Evolutionary conservation across 2,113 vertebrate species (phyloP).

Genomic region (Mobula birostris): DNA sequence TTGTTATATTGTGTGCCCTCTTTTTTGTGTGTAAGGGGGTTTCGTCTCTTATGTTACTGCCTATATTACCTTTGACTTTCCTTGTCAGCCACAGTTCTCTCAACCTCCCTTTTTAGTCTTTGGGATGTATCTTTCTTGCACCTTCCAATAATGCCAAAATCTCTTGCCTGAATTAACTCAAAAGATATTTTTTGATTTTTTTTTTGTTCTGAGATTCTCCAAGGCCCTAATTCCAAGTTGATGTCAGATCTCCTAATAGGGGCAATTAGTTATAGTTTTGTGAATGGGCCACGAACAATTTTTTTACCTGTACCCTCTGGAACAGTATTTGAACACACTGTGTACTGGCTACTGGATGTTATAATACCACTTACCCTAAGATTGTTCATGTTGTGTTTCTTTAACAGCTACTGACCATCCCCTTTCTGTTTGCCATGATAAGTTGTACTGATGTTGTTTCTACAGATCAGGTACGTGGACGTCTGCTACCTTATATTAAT

Average conservation of each 20-base stretch:
- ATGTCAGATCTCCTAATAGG: background rate
- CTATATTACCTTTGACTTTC: too few relatives aligned
- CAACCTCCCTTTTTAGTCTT: too few relatives aligned
- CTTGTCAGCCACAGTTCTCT: too few relatives aligned
- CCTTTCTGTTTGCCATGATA: slow-evolving; percentile 52
- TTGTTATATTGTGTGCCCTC: too few relatives aligned
- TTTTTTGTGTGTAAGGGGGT: too few relatives aligned
- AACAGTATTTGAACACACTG: background rate
- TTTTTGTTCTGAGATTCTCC: background rate
- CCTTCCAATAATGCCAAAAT: background rate
- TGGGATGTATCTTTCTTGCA: too few relatives aligned
- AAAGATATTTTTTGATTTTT: background rate
- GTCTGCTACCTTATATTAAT: background rate
- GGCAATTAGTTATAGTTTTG: background rate
- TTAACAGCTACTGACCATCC: slow-evolving; percentile 47
- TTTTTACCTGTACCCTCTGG: background rate
- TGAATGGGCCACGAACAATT: background rate
- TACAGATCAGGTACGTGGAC: slow-evolving; percentile 45
- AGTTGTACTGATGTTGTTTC: slow-evolving; percentile 48
- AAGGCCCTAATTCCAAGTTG: background rate
- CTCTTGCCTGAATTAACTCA: background rate
- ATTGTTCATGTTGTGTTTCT: background rate
- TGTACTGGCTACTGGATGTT: background rate
- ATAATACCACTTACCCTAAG: background rate
- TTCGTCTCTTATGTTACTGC: too few relatives aligned